Conservation (phyloP, 2,113 vertebrate species). For the Melierax canorus region DNA sequence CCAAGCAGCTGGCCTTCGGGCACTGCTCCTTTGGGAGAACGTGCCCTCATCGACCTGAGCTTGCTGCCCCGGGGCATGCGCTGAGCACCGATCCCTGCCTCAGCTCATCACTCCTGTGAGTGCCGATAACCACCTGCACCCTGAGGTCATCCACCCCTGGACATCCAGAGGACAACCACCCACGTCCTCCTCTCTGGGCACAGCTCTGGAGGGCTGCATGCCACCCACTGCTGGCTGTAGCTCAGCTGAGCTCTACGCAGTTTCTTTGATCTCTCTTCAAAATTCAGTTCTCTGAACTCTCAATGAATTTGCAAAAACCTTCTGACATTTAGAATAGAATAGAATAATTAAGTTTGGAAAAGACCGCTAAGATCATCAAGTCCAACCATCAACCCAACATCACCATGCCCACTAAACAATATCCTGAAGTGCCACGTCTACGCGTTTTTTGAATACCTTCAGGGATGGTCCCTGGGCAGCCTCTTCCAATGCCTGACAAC, state of each 20-base stretch:
- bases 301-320: not conserved
- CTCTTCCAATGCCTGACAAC: no score
- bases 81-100: not conserved
- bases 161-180: not conserved
- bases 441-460: no score
- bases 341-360: no score
- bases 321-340: not conserved
- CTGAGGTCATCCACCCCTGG: accelerated
- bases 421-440: no score
- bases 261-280: not conserved
- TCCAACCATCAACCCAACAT: no score
- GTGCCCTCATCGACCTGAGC: not conserved
- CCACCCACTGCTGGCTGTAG: not conserved
- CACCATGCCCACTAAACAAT: no score
- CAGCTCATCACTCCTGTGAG: not conserved
- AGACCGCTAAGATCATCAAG: no score
- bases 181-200: not conserved
- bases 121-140: not conserved
- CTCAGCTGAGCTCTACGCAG: not conserved
- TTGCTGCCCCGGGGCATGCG: accelerated
- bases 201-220: not conserved
- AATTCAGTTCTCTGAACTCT: not conserved
- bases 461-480: no score
- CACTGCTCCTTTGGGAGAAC: not conserved
- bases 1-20: not conserved